Conservation (phyloP, 2,797 vertebrate genomes). For the Coracias cyanogaster region DNA sequence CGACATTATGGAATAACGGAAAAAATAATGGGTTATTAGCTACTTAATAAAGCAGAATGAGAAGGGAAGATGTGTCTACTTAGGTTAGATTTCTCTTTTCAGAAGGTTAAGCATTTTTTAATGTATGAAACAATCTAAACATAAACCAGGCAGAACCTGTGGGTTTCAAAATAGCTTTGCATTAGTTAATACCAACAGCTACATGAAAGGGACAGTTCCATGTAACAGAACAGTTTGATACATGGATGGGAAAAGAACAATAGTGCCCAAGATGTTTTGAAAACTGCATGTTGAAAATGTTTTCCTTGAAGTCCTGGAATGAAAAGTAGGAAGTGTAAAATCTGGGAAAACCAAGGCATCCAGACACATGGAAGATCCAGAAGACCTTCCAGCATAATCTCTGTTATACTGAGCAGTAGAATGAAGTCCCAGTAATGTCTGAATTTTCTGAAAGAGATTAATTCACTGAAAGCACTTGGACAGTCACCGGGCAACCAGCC, state of each 20-base stretch:
- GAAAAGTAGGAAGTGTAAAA: background rate
- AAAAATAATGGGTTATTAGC: background rate
- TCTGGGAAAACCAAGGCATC: background rate
- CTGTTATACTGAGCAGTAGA: background rate
- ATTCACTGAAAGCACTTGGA: background rate
- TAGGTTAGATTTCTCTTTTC: background rate
- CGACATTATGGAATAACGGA: background rate
- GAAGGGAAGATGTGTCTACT: background rate
- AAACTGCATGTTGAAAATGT: background rate
- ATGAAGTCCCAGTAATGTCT: fast-evolving
- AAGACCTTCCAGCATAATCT: background rate
- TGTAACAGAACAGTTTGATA: background rate
- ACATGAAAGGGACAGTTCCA: background rate
- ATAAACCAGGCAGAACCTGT: background rate
- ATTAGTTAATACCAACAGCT: background rate
- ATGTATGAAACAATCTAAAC: background rate
- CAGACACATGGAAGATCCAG: background rate
- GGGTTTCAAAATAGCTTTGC: background rate
- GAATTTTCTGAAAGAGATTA: background rate
- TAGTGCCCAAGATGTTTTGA: background rate
- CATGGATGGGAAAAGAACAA: background rate
- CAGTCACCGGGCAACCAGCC: background rate
- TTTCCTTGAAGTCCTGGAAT: background rate
- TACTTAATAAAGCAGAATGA: background rate
- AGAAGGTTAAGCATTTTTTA: background rate